phyloP scores from a whole-genome alignment of 2,797 vertebrate genomes.

The Hemitrygon akajei region DNA sequence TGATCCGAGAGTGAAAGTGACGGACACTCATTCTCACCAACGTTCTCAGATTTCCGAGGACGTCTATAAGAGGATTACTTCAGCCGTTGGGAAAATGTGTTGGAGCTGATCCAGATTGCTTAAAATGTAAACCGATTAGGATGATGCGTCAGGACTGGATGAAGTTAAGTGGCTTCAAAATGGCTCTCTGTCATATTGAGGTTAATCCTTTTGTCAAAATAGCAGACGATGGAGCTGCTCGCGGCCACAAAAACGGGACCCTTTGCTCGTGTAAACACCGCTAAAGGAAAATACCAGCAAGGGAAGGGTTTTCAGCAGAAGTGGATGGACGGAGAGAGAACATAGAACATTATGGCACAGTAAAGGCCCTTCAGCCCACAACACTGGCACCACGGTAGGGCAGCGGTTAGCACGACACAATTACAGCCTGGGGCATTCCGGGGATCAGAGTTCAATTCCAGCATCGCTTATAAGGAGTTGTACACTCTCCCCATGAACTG shows the following conservation, averaged over 20 bases:
- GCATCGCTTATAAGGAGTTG: no score
- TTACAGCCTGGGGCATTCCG: no score
- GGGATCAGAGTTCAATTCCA: no score
- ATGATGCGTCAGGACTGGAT: background rate
- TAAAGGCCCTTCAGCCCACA: no score
- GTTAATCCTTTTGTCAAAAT: constrained; percentile 15
- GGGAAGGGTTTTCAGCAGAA: background rate
- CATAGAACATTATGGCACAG: no score
- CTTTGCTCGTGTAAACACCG: no score
- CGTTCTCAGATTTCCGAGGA: background rate
- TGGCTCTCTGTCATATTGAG: background rate
- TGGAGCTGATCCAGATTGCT: background rate
- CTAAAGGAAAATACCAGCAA: no score
- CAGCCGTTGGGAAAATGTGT: background rate
- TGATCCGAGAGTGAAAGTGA: background rate
- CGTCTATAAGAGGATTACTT: background rate
- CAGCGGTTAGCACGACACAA: no score
- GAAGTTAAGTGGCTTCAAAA: constrained; percentile 21
- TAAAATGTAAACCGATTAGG: background rate
- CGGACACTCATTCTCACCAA: background rate
- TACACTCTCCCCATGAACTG: no score
- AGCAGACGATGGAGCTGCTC: background rate
- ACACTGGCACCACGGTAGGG: no score
- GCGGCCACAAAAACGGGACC: background rate
- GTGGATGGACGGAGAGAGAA: no score